phyloP scores from a whole-genome alignment of 2,888 invertebrate genomes.

The Eurois occulta region DNA sequence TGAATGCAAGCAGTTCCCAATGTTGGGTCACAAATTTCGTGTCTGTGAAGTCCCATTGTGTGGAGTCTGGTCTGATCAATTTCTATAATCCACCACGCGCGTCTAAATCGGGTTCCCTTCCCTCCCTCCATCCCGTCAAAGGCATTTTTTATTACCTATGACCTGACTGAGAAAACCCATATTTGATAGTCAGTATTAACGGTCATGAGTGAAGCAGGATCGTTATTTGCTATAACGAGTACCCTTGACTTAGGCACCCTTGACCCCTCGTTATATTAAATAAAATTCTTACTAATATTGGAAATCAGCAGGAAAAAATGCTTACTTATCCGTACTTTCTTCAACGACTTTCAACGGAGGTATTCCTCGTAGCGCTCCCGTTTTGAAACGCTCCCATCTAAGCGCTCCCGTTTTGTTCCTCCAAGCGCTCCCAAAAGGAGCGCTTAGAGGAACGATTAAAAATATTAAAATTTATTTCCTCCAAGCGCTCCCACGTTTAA shows the following conservation, averaged over 20 bases:
- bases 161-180: background rate
- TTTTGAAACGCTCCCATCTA: too few relatives aligned
- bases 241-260: conserved; percentile 3
- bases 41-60: background rate
- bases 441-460: too few relatives aligned
- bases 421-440: too few relatives aligned
- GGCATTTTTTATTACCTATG: background rate
- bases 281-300: conserved; percentile 1
- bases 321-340: background rate
- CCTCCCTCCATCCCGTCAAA: background rate
- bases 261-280: conserved; percentile 12
- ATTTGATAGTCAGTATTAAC: conserved; percentile 6
- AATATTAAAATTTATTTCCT: too few relatives aligned
- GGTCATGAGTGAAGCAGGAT: background rate
- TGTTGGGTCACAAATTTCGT: background rate
- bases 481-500: too few relatives aligned
- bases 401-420: too few relatives aligned
- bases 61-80: too few relatives aligned
- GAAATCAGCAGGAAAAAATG: background rate
- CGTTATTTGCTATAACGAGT: conserved; percentile 24
- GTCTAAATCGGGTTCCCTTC: background rate
- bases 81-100: background rate
- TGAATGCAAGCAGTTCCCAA: background rate
- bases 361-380: too few relatives aligned
- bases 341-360: background rate